Evolutionary conservation across 2,113 vertebrate species (phyloP), one percentile per base, ranked within the genome.

Genomic region (Oreotrochilus melanogaster): DNA sequence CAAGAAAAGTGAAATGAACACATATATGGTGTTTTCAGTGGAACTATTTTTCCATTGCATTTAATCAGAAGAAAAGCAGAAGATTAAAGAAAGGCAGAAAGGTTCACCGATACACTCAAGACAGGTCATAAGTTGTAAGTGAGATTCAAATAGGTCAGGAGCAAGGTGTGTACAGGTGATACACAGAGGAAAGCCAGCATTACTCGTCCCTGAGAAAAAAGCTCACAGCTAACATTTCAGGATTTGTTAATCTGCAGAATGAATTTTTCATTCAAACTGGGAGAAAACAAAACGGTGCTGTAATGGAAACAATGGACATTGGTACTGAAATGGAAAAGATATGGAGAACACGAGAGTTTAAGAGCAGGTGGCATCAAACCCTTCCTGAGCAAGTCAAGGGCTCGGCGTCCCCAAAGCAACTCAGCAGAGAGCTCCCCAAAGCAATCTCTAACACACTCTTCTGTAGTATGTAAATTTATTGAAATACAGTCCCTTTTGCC

Each of bases 381-480:
- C 61, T 91, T 88, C 57, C 69, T 2, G 16, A 75, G 43, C 60
- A 78, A 96, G 88, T 96, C 92, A 96, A 96, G 89, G 92, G 84
- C 91, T 95, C 0, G 0, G 45, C 0, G 7, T 96, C 73, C 87
- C 93, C 90, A 86, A 5, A 96, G 93, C 72, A 83, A 92, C 89
- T 88, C 23, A 0, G 43, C 70, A 89, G 93, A 92, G 74, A 89
- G 75, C 23, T 97, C 95, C 94, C 97, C 86, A 96, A 96, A 97
- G 94, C 85, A 95, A 88, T 93, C 87, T 66, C 80, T 91, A 89
- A 65, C 61, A 60, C 56, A 61, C 87, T 93, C 89, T 96, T 96
- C 93, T 95, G 89, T 96, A 92, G 95, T 96, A 96, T 97, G 96
- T 79, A 97, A 97, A 97, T 97, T 95, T 96, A 95, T 95, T 95